Evolutionary conservation across 2,113 vertebrate species (phyloP), one percentile per base, ranked within the genome.

Genomic region (Megaceryle torquata): DNA sequence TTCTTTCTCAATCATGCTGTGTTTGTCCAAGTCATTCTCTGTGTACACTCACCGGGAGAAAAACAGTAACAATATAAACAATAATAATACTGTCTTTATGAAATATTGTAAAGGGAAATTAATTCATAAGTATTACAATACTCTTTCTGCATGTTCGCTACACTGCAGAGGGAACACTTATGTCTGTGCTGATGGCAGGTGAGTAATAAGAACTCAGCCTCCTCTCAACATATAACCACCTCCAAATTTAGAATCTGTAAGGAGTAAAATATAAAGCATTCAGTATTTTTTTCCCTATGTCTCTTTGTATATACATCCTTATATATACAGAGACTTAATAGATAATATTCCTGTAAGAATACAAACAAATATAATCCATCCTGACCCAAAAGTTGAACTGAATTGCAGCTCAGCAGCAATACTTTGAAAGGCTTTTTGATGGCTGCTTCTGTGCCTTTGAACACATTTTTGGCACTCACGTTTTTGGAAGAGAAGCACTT

Each of bases 71-170:
- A 86, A 72, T 12, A 86, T 75, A 25, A 67, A 90, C 12, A 82
- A 75, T 16, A 51, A 89, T 4, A 88, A 57, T 48, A 93, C 74
- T 56, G 80, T 4, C 41, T 83, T 87, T 70, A 86, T 84, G 63
- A 95, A 93, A 92, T 68, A 77, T 43, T 86, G 71, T 24, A 92
- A 89, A 88, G 76, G 69, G 44, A 82, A 93, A 70, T 46, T 89
- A 91, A 97, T 96, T 93, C 94, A 33, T 77, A 88, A 94, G 53
- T 57, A n/a, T 76, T 82, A 46, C 10, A n/a, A 5, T 51, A 76
- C 10, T 65, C 28, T 68, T 92, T 91, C 67, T 88, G 33, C 41
- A 21, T 59, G 25, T 59, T 93, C 8, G 13, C 86, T 77, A 67
- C 82, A 81, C 60, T 65, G 85, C 74, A 92, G 44, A 82, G 35